Conservation (phyloP, 2,113 vertebrate species). For the Orycteropus afer region DNA sequence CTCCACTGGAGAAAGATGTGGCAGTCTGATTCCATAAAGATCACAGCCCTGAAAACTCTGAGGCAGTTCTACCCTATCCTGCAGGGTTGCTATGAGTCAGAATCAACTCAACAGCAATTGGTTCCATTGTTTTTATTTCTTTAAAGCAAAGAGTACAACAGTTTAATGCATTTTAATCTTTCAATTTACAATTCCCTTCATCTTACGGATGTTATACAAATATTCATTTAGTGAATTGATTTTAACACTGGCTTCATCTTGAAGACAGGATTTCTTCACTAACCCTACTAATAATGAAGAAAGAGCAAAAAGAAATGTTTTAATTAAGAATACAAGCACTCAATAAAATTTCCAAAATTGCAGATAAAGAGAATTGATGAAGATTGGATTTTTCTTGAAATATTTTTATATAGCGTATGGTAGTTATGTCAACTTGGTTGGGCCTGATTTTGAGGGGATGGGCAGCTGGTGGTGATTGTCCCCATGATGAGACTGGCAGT, state of each 20-base stretch:
- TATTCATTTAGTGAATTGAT: neutral
- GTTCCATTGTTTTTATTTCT: neutral
- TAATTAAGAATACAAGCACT: neutral
- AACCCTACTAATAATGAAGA: neutral
- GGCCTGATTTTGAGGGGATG: no score
- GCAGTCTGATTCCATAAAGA: no score
- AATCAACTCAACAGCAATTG: no score
- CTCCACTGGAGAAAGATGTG: no score
- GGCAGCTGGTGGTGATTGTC: no score
- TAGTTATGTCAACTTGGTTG: no score
- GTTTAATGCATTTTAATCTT: neutral
- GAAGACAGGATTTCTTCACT: neutral
- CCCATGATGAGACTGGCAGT: no score
- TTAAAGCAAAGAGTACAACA: neutral
- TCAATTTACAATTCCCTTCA: neutral
- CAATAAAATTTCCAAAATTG: neutral
- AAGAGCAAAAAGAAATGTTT: neutral
- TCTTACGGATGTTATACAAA: neutral
- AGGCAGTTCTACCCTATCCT: no score
- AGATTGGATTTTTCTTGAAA: neutral
- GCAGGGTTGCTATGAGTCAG: no score
- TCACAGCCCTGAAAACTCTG: no score
- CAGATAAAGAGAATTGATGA: neutral
- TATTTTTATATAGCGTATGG: neutral
- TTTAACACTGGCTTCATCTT: constrained; percentile 1